phyloP scores from a whole-genome alignment of 2,888 invertebrate genomes.

The Lydus trimaculatus region DNA sequence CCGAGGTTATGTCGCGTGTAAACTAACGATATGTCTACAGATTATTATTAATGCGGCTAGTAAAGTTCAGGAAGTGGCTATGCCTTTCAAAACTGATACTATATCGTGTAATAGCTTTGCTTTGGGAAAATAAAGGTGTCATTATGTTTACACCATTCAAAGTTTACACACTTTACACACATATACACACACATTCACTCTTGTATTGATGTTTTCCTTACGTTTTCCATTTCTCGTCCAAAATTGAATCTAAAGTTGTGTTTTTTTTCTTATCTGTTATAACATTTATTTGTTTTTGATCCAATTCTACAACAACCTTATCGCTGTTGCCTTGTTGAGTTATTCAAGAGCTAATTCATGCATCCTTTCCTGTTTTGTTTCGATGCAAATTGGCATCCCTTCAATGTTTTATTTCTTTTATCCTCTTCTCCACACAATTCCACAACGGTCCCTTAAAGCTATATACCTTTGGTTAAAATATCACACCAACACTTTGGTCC shows the following conservation, averaged over 20 bases:
- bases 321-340: neutral
- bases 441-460: neutral
- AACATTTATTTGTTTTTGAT: conserved; percentile 6
- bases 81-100: conserved; percentile 18
- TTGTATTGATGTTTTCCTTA: neutral
- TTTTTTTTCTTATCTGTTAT: neutral
- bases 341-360: neutral
- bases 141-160: conserved; percentile 14
- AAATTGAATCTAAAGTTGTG: neutral
- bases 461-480: conserved; percentile 37
- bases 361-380: neutral
- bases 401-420: neutral
- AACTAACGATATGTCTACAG: conserved; percentile 24
- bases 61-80: conserved; percentile 23
- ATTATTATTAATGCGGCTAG: conserved; percentile 23
- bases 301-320: neutral
- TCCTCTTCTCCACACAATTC: neutral
- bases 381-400: neutral
- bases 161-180: neutral
- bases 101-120: conserved; percentile 23
- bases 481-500: conserved; percentile 49
- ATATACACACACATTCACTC: too few relatives aligned
- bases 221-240: neutral
- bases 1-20: conserved; percentile 21
- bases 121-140: conserved; percentile 18